Evolutionary conservation across 30 jellyfish, hydroid and myxozoan genomes (phyloP), one percentile per base, ranked within the genome.

Genomic region (Turritopsis dohrnii): DNA sequence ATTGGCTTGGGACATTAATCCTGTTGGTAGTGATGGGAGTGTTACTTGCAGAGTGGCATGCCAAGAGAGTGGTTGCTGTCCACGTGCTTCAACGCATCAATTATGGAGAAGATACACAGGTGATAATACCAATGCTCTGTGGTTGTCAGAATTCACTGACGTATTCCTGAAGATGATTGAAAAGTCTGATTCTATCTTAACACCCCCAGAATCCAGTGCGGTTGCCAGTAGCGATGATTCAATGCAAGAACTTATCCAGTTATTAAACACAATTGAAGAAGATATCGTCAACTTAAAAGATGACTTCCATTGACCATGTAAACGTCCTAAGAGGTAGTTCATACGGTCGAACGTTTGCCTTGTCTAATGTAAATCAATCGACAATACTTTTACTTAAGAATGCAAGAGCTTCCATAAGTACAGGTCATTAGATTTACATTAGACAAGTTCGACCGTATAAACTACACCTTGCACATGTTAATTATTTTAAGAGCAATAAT

Each of bases 141-240:
- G 22, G 22, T 18, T 77, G 21, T 19, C 1, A 1, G 85, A 77
- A 18, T 77, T 77, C 72, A 30, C 71, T 18, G 72, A 0, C 8
- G 85, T 77, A 5, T 77, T 77, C 29, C 19, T 29, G 16, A 3
- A 60, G 1, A 77, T 77, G 85, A 77, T 77, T 52, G 28, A 77
- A 21, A 77, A 22, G 28, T n/a, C n/a, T n/a, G n/a, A n/a, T n/a
- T n/a, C n/a, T n/a, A n/a, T n/a, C n/a, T n/a, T n/a, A n/a, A n/a
- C n/a, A n/a, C 13, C 13, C 13, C 60, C 60, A 3, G 60, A 41
- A 41, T 3, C 60, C 13, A 41, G 13, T 41, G 60, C 5, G 5
- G 60, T 41, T 5, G 13, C 60, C 60, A 41, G 60, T 41, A n/a
- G n/a, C n/a, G 60, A 41, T 41, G 60, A 41, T 41, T 41, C 13